A percentile compares a stretch with the other conserved stretches of the same genome.
Conservation (phyloP, 2,888 invertebrate species). For the Xanthorhoe designata region DNA sequence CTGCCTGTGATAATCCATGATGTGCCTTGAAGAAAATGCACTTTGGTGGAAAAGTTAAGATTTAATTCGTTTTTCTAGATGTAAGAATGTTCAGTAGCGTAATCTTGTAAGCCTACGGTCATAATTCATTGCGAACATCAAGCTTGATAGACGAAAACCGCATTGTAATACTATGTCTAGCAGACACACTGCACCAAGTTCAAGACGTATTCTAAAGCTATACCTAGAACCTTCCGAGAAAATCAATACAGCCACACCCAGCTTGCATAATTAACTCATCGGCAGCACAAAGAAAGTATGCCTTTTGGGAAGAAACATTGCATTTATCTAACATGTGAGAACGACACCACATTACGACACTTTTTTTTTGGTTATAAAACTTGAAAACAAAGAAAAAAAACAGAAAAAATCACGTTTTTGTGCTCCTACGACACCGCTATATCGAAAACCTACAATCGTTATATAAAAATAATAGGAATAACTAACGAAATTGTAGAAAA, state of each 20-base stretch:
- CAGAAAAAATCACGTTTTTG: constrained; percentile 61
- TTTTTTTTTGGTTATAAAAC: constrained; percentile 83
- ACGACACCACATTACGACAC: constrained; percentile 73
- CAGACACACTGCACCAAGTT: constrained; percentile 73
- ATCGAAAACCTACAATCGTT: constrained; percentile 30
- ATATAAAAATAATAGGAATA: constrained; percentile 43
- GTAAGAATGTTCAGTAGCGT: constrained; percentile 7
- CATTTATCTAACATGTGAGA: constrained; percentile 76
- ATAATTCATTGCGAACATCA: constrained; percentile 48
- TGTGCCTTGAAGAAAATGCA: constrained; percentile 31
- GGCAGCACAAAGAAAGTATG: constrained; percentile 56
- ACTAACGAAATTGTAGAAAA: constrained; percentile 57
- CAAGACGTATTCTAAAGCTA: constrained; percentile 76
- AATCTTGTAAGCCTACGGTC: constrained; percentile 9
- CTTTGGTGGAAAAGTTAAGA: constrained; percentile 16
- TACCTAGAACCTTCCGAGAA: constrained; percentile 83
- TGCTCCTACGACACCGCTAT: constrained; percentile 36
- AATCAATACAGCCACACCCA: constrained; percentile 86
- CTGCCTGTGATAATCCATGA: constrained; percentile 54
- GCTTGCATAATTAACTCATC: constrained; percentile 80
- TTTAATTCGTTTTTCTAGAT: constrained; percentile 9
- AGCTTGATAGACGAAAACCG: constrained; percentile 57
- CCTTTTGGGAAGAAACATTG: constrained; percentile 63
- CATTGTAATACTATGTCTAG: constrained; percentile 66
- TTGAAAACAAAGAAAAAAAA: constrained; percentile 83